Conservation (phyloP, 2,888 invertebrate species). For the Microctonus hyperodae region DNA sequence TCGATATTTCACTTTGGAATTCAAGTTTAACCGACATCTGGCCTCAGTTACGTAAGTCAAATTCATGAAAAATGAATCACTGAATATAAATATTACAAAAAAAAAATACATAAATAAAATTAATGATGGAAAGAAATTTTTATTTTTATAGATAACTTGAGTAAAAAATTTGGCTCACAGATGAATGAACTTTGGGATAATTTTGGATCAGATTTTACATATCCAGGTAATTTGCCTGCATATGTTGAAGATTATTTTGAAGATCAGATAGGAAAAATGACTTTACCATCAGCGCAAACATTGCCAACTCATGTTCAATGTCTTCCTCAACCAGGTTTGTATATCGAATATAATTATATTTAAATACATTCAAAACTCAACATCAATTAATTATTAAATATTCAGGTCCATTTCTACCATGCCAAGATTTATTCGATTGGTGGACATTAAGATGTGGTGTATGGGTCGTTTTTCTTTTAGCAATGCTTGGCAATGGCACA, state of each 20-base stretch:
- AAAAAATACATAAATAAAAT: constrained; percentile 30
- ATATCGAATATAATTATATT: too few relatives aligned
- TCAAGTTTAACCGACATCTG: constrained; percentile 81
- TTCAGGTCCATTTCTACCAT: constrained; percentile 92
- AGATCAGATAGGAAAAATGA: constrained; percentile 66
- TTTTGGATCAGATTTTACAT: constrained; percentile 74
- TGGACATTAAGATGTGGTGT: constrained; percentile 97
- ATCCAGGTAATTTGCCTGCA: constrained; percentile 74
- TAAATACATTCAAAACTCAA: too few relatives aligned
- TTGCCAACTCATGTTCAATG: constrained; percentile 67
- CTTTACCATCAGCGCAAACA: constrained; percentile 42
- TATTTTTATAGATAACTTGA: constrained; percentile 72
- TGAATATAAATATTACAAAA: constrained; percentile 14
- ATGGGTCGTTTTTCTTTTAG: constrained; percentile 95
- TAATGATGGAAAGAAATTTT: too few relatives aligned
- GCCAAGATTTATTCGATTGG: constrained; percentile 96
- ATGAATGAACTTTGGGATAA: constrained; percentile 76
- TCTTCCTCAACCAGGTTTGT: constrained; percentile 79
- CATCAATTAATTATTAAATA: constrained; percentile 33
- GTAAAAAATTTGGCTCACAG: constrained; percentile 74
- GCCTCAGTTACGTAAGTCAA: constrained; percentile 80
- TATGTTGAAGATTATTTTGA: constrained; percentile 79
- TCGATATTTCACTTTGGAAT: constrained; percentile 82
- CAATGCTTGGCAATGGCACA: constrained; percentile 94
- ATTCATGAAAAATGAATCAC: too few relatives aligned